Percentiles rank a stretch among this genome's conserved stretches.
Conservation (phyloP, 2,888 invertebrate genomes). For the Geophilus truncorum region DNA sequence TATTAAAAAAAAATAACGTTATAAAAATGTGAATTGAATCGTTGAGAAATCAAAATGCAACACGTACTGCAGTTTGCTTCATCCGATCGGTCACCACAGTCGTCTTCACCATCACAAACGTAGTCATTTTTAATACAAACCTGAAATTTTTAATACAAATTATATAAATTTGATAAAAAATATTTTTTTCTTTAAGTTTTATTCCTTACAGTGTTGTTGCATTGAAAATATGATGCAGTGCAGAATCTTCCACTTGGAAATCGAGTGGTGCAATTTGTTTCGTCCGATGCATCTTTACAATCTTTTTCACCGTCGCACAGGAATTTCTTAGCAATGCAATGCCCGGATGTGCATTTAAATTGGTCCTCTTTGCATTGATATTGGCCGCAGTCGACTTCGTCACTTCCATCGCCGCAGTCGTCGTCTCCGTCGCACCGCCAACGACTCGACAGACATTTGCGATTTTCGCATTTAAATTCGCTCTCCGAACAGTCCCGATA, state of each 20-base stretch:
- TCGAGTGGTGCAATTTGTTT: conserved; percentile 79
- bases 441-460: conserved; percentile 83
- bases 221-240: conserved; percentile 84
- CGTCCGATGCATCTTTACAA: conserved; percentile 83
- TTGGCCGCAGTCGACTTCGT: conserved; percentile 75
- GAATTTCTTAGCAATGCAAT: conserved; percentile 84
- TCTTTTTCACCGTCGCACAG: conserved; percentile 85
- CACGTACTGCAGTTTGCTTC: conserved; percentile 67
- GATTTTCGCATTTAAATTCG: conserved; percentile 80
- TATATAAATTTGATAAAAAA: background rate
- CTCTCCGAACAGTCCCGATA: conserved; percentile 91
- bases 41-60: background rate
- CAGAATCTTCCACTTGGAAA: conserved; percentile 85
- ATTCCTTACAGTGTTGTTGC: conserved; percentile 65
- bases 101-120: conserved; percentile 84
- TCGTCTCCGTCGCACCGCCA: conserved; percentile 96
- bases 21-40: background rate
- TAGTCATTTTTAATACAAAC: conserved; percentile 83
- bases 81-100: conserved; percentile 87
- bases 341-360: conserved; percentile 87
- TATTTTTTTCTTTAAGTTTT: background rate
- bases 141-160: conserved; percentile 29
- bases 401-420: conserved; percentile 92
- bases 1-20: background rate
- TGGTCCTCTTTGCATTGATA: conserved; percentile 83